phyloP scores from a whole-genome alignment of 2,113 vertebrate species.

The Ochotona curzoniae region DNA sequence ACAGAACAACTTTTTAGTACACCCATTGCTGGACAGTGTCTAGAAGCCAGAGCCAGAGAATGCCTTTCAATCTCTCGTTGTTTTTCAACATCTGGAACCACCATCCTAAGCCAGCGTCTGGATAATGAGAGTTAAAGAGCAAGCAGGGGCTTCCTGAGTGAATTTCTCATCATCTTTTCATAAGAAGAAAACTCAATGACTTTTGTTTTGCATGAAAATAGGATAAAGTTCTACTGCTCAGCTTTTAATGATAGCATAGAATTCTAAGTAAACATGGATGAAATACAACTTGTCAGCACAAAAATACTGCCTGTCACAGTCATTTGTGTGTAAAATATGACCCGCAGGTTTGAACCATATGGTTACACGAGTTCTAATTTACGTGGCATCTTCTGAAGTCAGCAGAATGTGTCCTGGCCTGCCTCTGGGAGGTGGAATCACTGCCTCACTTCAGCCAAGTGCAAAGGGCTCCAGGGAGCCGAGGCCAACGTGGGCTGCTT shows the following conservation, averaged over 20 bases:
- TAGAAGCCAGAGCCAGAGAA: neutral
- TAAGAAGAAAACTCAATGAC: constrained; percentile 49
- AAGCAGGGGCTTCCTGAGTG: neutral
- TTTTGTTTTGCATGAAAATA: constrained; percentile 58
- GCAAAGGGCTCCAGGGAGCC: constrained; percentile 70
- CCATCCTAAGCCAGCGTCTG: neutral
- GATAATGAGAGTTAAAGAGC: neutral
- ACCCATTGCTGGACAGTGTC: neutral
- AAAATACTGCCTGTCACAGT: constrained; percentile 83
- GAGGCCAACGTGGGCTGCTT: neutral
- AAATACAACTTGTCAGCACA: constrained; percentile 86
- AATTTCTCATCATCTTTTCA: constrained; percentile 42
- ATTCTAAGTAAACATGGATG: constrained; percentile 74
- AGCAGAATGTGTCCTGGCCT: constrained; percentile 83
- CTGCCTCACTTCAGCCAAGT: constrained; percentile 81
- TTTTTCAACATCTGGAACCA: constrained; percentile 4
- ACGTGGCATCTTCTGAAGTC: constrained; percentile 87
- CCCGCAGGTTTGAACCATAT: constrained; percentile 86
- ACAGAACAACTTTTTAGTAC: neutral
- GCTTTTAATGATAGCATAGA: constrained; percentile 76
- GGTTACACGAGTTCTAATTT: constrained; percentile 85
- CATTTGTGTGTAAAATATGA: constrained; percentile 87
- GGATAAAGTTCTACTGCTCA: constrained; percentile 72
- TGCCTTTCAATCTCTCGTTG: neutral
- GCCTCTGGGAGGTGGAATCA: constrained; percentile 82